These are phyloP conservation scores for Geotrypetes seraphini DNA, from an alignment of 2,797 vertebrate species.

Conservation along the genomic window DNA sequence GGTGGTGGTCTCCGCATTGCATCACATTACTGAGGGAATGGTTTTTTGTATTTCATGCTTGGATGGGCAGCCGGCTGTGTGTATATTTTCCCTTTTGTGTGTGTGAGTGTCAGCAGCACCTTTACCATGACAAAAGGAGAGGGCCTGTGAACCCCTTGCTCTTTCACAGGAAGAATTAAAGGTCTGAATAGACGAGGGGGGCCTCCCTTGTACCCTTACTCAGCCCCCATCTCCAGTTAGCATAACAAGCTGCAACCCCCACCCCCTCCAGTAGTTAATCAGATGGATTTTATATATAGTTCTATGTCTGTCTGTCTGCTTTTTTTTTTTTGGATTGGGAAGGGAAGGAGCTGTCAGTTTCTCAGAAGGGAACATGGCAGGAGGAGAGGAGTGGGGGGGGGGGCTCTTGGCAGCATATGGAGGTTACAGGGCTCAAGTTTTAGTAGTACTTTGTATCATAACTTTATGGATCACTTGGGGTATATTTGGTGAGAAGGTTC, in stretches of 20 bases:
- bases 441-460: too few species aligned
- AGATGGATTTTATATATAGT: neutral
- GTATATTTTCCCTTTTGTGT: conserved; percentile 20
- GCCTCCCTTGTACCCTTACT: conserved; percentile 17
- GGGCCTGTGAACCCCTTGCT: conserved; percentile 82
- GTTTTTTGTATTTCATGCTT: conserved; percentile 29
- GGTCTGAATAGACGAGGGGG: too few species aligned
- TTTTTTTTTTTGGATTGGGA: too few species aligned
- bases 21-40: conserved; percentile 21
- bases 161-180: too few species aligned
- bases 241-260: conserved; percentile 27
- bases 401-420: too few species aligned
- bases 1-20: neutral
- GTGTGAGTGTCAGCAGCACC: too few species aligned
- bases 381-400: accelerated
- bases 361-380: accelerated
- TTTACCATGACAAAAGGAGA: conserved; percentile 73
- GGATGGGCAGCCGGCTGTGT: conserved; percentile 33
- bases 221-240: conserved; percentile 22
- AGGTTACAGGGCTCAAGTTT: too few species aligned
- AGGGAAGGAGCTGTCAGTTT: neutral
- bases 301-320: conserved; percentile 9
- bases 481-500: too few species aligned
- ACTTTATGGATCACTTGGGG: too few species aligned
- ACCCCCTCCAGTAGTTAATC: neutral